These are phyloP conservation scores for Parelbella ahira DNA, from an alignment of 2,888 invertebrate species.

Conservation along the genomic window DNA sequence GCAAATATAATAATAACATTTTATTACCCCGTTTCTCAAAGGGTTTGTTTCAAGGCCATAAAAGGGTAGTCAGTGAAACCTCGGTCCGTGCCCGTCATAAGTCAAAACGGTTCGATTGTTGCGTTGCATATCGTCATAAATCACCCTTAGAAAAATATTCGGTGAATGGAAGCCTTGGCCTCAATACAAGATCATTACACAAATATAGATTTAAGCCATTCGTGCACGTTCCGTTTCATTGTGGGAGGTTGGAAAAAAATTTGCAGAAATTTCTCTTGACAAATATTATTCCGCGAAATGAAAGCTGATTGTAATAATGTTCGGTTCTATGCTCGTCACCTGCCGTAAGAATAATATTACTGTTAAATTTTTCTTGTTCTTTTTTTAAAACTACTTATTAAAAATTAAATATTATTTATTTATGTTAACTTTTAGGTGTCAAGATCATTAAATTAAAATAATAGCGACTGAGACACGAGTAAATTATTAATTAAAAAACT, in stretches of 20 bases:
- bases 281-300: conserved; percentile 63
- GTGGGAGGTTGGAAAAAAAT: conserved; percentile 66
- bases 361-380: conserved; percentile 8
- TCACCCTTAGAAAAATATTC: conserved; percentile 65
- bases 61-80: conserved; percentile 70
- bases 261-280: conserved; percentile 51
- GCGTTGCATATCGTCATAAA: conserved; percentile 74
- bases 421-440: too few relatives aligned
- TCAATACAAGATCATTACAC: conserved; percentile 77
- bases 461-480: too few relatives aligned
- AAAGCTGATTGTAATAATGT: conserved; percentile 51
- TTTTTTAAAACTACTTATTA: conserved; percentile 1
- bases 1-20: conserved; percentile 79
- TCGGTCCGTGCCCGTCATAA: conserved; percentile 56
- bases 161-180: conserved; percentile 60
- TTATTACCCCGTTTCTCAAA: conserved; percentile 77
- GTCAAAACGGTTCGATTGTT: conserved; percentile 71
- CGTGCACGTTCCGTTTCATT: conserved; percentile 66
- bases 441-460: too few relatives aligned
- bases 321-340: conserved; percentile 54
- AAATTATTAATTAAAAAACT: too few relatives aligned
- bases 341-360: conserved; percentile 36
- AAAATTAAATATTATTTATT: not conserved
- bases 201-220: conserved; percentile 77
- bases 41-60: conserved; percentile 66